Evolutionary conservation across 2,113 vertebrate genomes (phyloP).

Genomic region (Tetrao urogallus): DNA sequence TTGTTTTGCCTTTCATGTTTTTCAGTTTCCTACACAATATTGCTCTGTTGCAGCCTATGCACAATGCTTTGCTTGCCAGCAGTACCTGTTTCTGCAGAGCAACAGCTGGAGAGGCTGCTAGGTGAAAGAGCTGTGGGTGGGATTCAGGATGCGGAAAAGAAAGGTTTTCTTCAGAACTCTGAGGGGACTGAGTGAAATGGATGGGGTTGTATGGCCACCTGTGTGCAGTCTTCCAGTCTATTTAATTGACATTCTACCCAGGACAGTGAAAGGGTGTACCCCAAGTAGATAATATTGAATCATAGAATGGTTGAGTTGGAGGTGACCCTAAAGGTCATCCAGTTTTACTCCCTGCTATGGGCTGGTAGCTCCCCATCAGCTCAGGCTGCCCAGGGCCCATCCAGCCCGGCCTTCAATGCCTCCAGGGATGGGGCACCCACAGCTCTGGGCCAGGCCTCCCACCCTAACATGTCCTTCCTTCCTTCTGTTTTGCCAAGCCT

Average conservation of each 20-base stretch:
- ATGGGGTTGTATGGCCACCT: background rate
- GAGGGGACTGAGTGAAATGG: background rate
- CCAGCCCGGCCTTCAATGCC: too few species aligned
- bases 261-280: background rate
- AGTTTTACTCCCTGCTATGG: background rate
- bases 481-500: background rate
- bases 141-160: background rate
- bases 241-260: background rate
- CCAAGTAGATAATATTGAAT: rapidly evolving
- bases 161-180: background rate
- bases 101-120: background rate
- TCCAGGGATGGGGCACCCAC: background rate
- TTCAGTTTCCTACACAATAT: background rate
- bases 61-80: background rate
- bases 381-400: background rate
- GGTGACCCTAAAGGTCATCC: background rate
- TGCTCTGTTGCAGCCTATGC: background rate
- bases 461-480: background rate
- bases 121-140: background rate
- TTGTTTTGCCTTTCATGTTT: background rate
- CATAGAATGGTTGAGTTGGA: too few species aligned
- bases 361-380: background rate
- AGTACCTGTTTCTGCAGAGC: background rate
- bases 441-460: background rate
- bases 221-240: background rate